Evolutionary conservation across 2,888 invertebrate species (phyloP), one percentile per base, ranked within the genome.

Genomic region (Chrysolina americana): DNA sequence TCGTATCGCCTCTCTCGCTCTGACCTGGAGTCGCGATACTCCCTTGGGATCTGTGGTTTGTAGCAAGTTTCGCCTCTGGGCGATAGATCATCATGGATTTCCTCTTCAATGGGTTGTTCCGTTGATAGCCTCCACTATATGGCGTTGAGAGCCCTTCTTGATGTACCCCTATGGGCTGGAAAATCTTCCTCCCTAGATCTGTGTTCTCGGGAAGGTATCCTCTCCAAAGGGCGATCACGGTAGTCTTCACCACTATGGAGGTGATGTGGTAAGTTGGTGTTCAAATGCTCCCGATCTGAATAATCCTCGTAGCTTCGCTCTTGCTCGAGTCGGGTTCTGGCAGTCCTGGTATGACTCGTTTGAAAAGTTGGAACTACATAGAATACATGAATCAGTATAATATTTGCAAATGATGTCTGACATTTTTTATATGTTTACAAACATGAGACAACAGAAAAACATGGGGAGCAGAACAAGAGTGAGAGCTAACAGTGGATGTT

Each of bases 61-160:
- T 87, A 88, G 80, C 86, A 88, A 28, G 81, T 79, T 66, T 85
- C 84, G 1, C 82, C 80, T 74, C 81, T 81, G 56, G 87, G 85
- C 77, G 86, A 87, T 77, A 86, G 83, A 71, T 87, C 87, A 83
- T 87, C 87, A 82, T 86, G 87, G 82, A 86, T 81, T 81, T 88
- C 88, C 84, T 88, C 88, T 86, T 87, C 88, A 87, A 88, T 88
- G 83, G 88, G 87, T 81, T 87, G 88, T 82, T 88, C 89, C 88
- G 88, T 87, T 85, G 88, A 87, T 83, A 88, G 88, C 88, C 88
- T 88, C 88, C 88, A 90, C 92, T 93, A 94, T 88, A 94, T 93
- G 87, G 93, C 94, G 89, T 94, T 94, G 83, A 93, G 91, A 82
- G 93, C 92, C 85, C 94, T 91, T 76, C 93, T 90, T 82, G 93